Percentiles rank a stretch among this genome's conserved stretches.
Conservation (phyloP, 1,140 invertebrate species). For the Sitophilus oryzae region DNA sequence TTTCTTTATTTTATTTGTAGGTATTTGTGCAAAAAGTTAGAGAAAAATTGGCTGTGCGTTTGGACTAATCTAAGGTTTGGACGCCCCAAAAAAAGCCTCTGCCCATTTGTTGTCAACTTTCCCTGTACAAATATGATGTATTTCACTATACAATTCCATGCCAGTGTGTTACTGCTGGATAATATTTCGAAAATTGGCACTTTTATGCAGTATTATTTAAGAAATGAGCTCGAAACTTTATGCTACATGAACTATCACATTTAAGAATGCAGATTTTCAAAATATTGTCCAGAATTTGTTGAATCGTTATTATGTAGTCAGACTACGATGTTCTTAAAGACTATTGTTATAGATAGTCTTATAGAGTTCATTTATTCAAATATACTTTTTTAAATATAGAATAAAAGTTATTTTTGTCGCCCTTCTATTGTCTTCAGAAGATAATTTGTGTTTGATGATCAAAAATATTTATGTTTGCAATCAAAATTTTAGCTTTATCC, state of each 20-base stretch:
- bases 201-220: neutral
- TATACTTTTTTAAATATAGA: constrained; percentile 23
- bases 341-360: constrained; percentile 39
- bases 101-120: too few relatives aligned
- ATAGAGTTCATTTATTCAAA: constrained; percentile 21
- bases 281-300: neutral
- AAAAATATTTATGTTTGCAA: too few relatives aligned
- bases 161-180: neutral
- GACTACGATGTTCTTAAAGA: constrained; percentile 19
- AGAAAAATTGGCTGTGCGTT: constrained; percentile 82
- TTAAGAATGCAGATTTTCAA: too few relatives aligned
- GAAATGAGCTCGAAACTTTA: too few relatives aligned
- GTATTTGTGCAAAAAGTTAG: constrained; percentile 79
- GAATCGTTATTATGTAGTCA: constrained; percentile 14
- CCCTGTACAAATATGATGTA: too few relatives aligned
- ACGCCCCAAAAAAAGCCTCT: too few relatives aligned
- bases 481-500: too few relatives aligned
- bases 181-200: neutral
- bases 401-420: constrained; percentile 18
- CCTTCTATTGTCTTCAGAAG: too few relatives aligned
- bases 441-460: too few relatives aligned
- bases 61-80: too few relatives aligned
- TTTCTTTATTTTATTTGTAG: neutral
- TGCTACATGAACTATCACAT: too few relatives aligned
- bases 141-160: neutral